Base-by-base conservation (phyloP, 2,888 invertebrate species). In the Neocrepidodera transversa region DNA sequence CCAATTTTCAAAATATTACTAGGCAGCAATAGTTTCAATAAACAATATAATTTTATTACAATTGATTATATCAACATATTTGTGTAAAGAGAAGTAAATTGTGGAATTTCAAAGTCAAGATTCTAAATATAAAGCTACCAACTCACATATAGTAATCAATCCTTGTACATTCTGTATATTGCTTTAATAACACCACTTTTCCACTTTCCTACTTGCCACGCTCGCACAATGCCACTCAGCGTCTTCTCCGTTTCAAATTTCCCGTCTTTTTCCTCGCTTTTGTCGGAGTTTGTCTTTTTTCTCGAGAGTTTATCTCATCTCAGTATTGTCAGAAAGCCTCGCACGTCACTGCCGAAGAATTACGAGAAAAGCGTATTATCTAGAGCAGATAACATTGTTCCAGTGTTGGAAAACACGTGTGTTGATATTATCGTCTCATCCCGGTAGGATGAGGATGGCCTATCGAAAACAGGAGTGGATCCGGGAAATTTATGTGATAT, bases 351-450 rank as follows among this genome's bases (percentile, higher is more conserved):
- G 65, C 36, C 51, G 63, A 65, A 72, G 71, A 73, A 69, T 71
- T 73, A 74, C 73, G 71, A 68, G 63, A 62, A 63, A 47, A 43
- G 58, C 64, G 72, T 66, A 71, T 73, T 73, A 73, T 73, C 71
- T 69, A 61, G 61, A 64, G 68, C 69, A 71, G 72, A 73, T 74
- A 72, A 69, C 71, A 69, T 71, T 70, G 70, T 71, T 64, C 67
- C 60, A 66, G 63, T 64, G 66, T 61, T 56, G 38, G 60, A 55
- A 65, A 68, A 71, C 70, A 72, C 71, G 72, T 72, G 67, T 72
- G 71, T 63, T 65, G 69, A 71, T 71, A 65, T 63, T 71, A 72
- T 71, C 73, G 40, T 38, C 8, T 23, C 52, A 61, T 36, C 52
- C 56, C 42, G 20, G 42, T 23, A 42, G 42, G 2, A 42, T 45